phyloP scores from a whole-genome alignment of 2,113 vertebrate species.

The Genyomyrus donnyi region DNA sequence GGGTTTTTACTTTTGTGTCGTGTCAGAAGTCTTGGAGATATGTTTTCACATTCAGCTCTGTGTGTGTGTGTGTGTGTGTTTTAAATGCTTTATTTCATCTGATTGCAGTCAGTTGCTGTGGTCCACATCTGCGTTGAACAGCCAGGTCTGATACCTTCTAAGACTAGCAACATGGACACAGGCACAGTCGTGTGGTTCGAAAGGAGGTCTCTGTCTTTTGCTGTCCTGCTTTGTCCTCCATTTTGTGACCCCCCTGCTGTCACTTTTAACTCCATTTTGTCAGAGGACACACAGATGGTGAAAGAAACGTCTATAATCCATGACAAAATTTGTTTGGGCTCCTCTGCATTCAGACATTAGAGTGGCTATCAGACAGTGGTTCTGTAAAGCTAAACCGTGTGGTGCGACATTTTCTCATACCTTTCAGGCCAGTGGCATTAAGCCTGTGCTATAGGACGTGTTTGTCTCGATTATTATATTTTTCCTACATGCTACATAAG shows the following conservation, averaged over 20 bases:
- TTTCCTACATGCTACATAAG: not conserved
- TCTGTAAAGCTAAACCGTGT: not conserved
- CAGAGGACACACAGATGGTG: not conserved
- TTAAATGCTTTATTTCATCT: not conserved
- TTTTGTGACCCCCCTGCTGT: constrained; percentile 59
- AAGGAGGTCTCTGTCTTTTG: constrained; percentile 19
- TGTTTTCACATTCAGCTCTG: not conserved
- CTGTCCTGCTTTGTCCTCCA: constrained; percentile 64
- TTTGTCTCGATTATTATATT: not conserved
- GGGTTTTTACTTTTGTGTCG: not conserved
- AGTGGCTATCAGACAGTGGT: not conserved
- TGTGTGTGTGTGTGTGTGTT: not conserved
- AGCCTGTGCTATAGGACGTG: not conserved
- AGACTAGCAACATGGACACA: not conserved
- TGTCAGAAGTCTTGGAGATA: not conserved
- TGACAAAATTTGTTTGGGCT: not conserved
- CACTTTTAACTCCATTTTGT: constrained; percentile 20
- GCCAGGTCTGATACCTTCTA: not conserved
- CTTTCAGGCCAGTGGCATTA: not conserved
- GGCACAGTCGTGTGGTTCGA: not conserved
- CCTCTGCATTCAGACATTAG: not conserved
- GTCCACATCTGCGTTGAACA: not conserved
- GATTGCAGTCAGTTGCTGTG: not conserved
- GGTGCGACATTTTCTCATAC: not conserved
- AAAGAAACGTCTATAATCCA: not conserved